Evolutionary conservation across 2,797 vertebrate species (phyloP).

Genomic region (Loris lydekkerianus): DNA sequence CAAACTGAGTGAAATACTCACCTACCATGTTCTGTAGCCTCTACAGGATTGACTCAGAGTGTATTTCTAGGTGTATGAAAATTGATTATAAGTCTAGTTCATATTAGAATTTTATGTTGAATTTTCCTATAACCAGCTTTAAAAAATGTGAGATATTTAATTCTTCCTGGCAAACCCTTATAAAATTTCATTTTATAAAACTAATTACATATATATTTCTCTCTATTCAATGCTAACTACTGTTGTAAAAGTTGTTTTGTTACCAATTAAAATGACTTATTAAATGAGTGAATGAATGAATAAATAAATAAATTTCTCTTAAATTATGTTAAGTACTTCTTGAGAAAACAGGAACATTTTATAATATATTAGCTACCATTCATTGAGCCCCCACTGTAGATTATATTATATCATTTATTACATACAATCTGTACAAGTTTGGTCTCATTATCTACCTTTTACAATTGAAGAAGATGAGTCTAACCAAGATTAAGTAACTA

Average conservation of each 20-base stretch:
- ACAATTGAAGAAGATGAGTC: neutral
- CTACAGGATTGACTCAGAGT: neutral
- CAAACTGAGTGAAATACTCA: conserved; percentile 76
- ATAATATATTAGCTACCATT: neutral
- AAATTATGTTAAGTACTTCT: neutral
- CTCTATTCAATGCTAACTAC: neutral
- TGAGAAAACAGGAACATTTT: conserved; percentile 19
- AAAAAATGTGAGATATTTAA: conserved; percentile 44
- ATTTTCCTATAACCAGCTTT: conserved; percentile 33
- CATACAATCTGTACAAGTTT: neutral
- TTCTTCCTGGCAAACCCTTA: neutral
- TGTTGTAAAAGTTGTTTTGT: neutral
- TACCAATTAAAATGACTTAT: neutral
- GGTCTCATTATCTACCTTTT: conserved; percentile 29
- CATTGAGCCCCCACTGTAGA: neutral
- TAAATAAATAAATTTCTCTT: neutral
- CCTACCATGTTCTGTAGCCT: conserved; percentile 86
- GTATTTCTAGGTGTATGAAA: neutral
- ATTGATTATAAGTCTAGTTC: neutral
- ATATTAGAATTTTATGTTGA: conserved; percentile 40
- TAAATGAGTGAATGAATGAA: neutral
- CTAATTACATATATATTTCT: neutral
- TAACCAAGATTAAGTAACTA: conserved; percentile 44
- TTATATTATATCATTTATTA: conserved; percentile 31
- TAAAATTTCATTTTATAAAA: conserved; percentile 29